Evolutionary conservation across 2,113 vertebrate species (phyloP).

Genomic region (Ceuthmochares aereus): DNA sequence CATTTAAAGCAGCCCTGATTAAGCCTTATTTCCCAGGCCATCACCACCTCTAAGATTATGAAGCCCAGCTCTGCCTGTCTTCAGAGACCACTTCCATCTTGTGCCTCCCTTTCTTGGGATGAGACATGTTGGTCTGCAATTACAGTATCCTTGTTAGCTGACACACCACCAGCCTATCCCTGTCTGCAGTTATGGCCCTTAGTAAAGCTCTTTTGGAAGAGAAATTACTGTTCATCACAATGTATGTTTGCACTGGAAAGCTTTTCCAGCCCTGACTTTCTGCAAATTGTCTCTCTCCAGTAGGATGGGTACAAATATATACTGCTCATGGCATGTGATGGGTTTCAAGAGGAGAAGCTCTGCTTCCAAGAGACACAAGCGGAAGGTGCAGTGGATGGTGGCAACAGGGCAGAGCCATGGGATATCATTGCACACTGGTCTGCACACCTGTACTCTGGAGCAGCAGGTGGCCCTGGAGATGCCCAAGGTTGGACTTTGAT

Average conservation of each 20-base stretch:
- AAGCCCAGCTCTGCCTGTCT: background rate
- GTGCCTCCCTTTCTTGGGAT: background rate
- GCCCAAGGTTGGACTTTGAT: background rate
- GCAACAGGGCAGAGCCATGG: background rate
- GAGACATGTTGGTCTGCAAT: background rate
- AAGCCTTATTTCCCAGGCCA: background rate
- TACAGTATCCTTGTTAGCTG: rapidly evolving
- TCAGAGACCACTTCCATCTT: background rate
- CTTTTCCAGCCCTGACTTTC: background rate
- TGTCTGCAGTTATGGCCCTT: background rate
- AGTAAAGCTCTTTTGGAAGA: background rate
- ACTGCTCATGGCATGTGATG: background rate
- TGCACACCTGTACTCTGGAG: background rate
- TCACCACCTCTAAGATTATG: background rate
- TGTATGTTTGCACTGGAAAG: background rate
- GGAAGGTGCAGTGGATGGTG: rapidly evolving
- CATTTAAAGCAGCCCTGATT: background rate
- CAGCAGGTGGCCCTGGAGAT: rapidly evolving
- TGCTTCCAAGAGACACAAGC: background rate
- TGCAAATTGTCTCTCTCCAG: background rate
- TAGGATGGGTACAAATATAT: background rate
- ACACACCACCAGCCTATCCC: background rate
- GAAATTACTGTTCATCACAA: background rate
- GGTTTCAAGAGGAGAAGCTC: background rate
- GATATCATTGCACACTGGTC: rapidly evolving